Evolutionary conservation across 2,113 vertebrate species (phyloP).

Genomic region (Cryptotis parvus): DNA sequence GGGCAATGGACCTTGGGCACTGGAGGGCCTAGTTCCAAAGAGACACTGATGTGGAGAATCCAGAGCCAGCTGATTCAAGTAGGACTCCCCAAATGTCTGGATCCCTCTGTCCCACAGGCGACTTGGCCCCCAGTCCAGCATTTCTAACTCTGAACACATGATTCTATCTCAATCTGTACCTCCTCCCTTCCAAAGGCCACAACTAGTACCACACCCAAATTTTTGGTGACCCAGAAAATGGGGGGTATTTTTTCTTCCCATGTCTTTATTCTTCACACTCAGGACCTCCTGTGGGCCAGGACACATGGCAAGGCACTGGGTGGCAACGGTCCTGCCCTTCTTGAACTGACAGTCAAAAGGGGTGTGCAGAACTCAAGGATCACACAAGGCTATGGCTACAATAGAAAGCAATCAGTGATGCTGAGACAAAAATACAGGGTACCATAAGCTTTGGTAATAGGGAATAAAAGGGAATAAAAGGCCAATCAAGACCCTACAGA

Average conservation of each 20-base stretch:
- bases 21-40: not conserved
- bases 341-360: not conserved
- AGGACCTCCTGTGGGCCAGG: not conserved
- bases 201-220: not conserved
- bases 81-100: not conserved
- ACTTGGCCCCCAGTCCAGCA: too few relatives aligned
- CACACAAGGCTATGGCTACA: not conserved
- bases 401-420: not conserved
- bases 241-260: not conserved
- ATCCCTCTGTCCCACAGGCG: not conserved
- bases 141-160: not conserved
- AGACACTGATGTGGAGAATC: not conserved
- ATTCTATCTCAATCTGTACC: not conserved
- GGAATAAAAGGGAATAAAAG: not conserved
- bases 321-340: not conserved
- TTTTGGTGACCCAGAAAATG: not conserved
- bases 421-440: not conserved
- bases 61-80: not conserved
- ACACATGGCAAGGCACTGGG: not conserved
- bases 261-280: not conserved
- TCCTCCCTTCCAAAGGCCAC: too few relatives aligned
- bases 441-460: not conserved
- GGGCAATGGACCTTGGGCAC: not conserved
- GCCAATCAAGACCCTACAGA: not conserved
- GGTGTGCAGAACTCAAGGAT: not conserved